These are phyloP conservation scores for Ceuthmochares aereus DNA, from an alignment of 2,113 vertebrate species.

Conservation along the genomic window DNA sequence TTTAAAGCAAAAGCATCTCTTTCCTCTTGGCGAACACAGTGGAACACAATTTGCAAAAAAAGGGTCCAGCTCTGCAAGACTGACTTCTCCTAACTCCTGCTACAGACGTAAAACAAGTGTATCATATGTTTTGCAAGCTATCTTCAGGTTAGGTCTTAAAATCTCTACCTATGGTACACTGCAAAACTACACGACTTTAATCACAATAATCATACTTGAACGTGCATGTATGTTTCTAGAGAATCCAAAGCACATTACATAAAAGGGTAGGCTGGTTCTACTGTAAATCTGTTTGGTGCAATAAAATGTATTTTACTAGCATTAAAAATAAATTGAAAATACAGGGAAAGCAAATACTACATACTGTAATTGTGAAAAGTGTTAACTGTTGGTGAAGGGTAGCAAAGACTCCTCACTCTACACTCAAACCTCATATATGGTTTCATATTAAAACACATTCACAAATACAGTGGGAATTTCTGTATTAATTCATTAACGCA, in stretches of 20 bases:
- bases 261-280: background rate
- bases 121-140: background rate
- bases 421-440: background rate
- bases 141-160: background rate
- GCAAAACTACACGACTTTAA: background rate
- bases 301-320: background rate
- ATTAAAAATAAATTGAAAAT: background rate
- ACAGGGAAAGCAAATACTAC: background rate
- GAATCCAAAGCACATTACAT: background rate
- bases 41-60: background rate
- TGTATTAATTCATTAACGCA: background rate
- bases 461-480: background rate
- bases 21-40: background rate
- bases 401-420: background rate
- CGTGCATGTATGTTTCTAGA: background rate
- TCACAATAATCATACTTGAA: background rate
- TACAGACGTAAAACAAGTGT: background rate
- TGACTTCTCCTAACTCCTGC: background rate
- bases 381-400: background rate
- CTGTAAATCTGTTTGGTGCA: background rate
- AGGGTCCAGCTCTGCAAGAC: background rate
- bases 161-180: background rate
- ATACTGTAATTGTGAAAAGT: background rate
- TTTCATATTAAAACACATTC: background rate
- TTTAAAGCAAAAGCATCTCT: background rate